These are phyloP conservation scores for Myrmecophaga tridactyla DNA, from an alignment of 2,113 vertebrate species.

Conservation along the genomic window DNA sequence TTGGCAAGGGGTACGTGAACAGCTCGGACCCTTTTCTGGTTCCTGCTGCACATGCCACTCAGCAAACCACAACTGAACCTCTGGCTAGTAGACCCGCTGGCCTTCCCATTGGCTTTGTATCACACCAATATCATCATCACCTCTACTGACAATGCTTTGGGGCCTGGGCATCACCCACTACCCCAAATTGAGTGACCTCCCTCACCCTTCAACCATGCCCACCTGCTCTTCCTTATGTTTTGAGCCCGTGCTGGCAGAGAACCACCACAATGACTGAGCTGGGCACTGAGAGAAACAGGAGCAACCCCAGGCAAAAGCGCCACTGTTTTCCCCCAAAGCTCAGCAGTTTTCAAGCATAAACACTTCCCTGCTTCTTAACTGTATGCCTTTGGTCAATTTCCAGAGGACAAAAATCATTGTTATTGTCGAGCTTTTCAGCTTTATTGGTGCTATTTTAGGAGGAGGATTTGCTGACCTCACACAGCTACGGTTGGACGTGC, in stretches of 20 bases:
- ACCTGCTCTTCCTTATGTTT: background rate
- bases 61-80: background rate
- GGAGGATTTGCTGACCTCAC: background rate
- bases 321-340: background rate
- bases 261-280: background rate
- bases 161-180: background rate
- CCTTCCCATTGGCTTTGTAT: background rate
- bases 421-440: background rate
- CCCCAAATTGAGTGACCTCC: background rate
- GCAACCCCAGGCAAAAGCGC: background rate
- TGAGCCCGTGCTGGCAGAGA: background rate
- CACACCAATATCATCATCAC: background rate
- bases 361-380: background rate
- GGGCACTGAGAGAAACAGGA: background rate
- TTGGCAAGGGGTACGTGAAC: background rate
- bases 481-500: background rate
- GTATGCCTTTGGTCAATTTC: background rate
- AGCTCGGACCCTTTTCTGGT: background rate
- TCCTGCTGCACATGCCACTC: background rate
- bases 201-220: background rate
- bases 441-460: background rate
- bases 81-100: background rate
- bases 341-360: background rate
- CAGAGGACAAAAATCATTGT: background rate
- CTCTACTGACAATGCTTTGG: background rate